Percentiles rank a stretch among this genome's conserved stretches.
phyloP scores from a whole-genome alignment of 2,797 vertebrate genomes.

The Halcyon chelicuti region DNA sequence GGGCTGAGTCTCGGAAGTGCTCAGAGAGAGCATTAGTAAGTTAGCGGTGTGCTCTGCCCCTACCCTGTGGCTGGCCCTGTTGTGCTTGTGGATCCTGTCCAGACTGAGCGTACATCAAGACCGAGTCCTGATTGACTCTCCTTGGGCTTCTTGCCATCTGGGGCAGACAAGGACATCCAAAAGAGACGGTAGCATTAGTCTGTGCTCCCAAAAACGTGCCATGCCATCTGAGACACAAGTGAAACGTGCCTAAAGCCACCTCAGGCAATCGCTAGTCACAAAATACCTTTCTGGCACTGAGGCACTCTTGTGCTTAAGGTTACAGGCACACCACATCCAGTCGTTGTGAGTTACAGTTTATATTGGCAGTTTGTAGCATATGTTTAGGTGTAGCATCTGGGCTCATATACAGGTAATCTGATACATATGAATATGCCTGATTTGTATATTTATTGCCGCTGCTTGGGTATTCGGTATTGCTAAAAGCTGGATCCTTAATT shows the following conservation, averaged over 20 bases:
- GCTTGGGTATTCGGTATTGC: background rate
- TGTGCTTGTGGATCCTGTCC: background rate
- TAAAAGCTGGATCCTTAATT: background rate
- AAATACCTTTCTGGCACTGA: background rate
- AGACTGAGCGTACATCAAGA: accelerated
- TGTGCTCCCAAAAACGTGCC: background rate
- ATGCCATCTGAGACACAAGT: accelerated
- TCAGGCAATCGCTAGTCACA: background rate
- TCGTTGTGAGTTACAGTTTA: background rate
- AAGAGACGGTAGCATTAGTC: background rate
- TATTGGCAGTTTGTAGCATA: background rate
- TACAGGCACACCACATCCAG: accelerated
- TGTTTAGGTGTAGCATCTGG: background rate
- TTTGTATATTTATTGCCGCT: background rate
- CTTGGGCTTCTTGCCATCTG: background rate
- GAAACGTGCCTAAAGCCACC: background rate
- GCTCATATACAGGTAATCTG: background rate
- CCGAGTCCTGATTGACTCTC: background rate
- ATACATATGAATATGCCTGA: background rate
- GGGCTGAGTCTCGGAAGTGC: background rate
- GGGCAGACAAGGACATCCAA: background rate
- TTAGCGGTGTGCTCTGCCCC: background rate
- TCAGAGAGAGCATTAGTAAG: background rate
- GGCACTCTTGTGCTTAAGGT: background rate
- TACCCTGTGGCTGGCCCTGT: background rate